phyloP scores from a whole-genome alignment of 2,888 invertebrate species.

The Drosophila imparisetae region DNA sequence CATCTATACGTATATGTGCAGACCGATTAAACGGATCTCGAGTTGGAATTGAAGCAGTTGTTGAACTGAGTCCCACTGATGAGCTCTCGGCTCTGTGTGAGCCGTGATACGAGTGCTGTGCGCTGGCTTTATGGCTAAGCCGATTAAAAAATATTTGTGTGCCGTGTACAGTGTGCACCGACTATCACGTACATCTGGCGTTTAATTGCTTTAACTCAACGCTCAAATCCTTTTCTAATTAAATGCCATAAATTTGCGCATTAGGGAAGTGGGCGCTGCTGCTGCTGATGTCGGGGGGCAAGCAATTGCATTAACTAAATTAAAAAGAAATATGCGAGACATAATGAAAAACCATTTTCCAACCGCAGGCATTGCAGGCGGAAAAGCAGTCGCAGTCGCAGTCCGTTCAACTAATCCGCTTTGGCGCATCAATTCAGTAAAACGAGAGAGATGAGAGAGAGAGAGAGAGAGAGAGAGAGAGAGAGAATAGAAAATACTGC shows the following conservation, averaged over 20 bases:
- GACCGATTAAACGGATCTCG: constrained; percentile 8
- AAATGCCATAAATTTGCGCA: constrained; percentile 58
- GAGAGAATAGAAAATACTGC: constrained; percentile 20
- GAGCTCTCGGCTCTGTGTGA: constrained; percentile 33
- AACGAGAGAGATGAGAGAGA: constrained; percentile 23
- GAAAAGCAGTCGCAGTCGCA: background rate
- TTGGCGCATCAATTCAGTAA: constrained; percentile 62
- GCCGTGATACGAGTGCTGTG: constrained; percentile 23
- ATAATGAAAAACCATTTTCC: constrained; percentile 40
- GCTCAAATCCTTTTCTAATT: constrained; percentile 62
- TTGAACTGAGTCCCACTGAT: constrained; percentile 16
- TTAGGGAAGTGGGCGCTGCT: background rate
- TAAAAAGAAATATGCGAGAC: constrained; percentile 52
- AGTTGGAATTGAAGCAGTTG: background rate
- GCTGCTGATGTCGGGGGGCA: constrained; percentile 17
- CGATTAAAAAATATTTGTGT: constrained; percentile 37
- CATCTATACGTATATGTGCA: background rate
- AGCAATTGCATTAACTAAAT: constrained; percentile 71
- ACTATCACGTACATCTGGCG: constrained; percentile 31
- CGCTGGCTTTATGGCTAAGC: constrained; percentile 23
- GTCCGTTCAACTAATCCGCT: constrained; percentile 67
- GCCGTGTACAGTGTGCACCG: constrained; percentile 33
- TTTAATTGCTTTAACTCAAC: constrained; percentile 32
- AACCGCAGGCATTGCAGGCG: constrained; percentile 5
- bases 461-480: constrained; percentile 14